Evolutionary conservation across 2,888 invertebrate species (phyloP).

Genomic region (Agrochola litura): DNA sequence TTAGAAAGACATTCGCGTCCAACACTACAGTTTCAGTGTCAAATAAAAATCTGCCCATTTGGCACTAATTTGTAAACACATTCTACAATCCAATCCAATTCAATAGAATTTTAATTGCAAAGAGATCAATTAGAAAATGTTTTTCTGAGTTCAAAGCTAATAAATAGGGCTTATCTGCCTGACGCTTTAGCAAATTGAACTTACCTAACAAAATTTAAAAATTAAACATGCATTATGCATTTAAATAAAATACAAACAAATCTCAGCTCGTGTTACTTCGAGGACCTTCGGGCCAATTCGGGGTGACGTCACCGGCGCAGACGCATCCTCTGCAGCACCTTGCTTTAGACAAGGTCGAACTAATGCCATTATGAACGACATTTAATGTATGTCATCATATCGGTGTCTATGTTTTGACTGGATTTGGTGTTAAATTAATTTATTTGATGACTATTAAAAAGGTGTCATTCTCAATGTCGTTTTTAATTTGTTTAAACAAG

Average conservation of each 20-base stretch:
- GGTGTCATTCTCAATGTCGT: neutral
- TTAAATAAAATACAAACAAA: conserved; percentile 17
- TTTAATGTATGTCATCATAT: conserved; percentile 37
- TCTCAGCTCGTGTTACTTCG: conserved; percentile 27
- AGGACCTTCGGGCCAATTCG: conserved; percentile 47
- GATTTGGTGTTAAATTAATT: conserved; percentile 35
- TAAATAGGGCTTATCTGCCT: neutral
- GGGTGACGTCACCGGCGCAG: conserved; percentile 54
- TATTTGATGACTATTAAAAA: conserved; percentile 15
- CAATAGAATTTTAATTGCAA: conserved; percentile 9
- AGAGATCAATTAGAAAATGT: conserved; percentile 1
- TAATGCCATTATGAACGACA: conserved; percentile 48
- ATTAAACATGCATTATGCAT: conserved; percentile 6
- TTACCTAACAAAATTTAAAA: neutral
- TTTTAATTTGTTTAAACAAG: conserved; percentile 5
- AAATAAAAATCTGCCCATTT: conserved; percentile 30
- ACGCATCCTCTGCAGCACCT: conserved; percentile 60
- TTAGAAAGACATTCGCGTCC: neutral
- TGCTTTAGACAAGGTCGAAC: conserved; percentile 52
- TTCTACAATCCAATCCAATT: neutral
- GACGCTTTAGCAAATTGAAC: neutral
- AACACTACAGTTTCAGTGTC: neutral
- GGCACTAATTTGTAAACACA: conserved; percentile 26
- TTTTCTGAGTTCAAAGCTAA: neutral
- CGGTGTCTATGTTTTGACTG: conserved; percentile 36